Evolutionary conservation across 2,113 vertebrate species (phyloP), one percentile per base, ranked within the genome.

Genomic region (Nothocercus julius): DNA sequence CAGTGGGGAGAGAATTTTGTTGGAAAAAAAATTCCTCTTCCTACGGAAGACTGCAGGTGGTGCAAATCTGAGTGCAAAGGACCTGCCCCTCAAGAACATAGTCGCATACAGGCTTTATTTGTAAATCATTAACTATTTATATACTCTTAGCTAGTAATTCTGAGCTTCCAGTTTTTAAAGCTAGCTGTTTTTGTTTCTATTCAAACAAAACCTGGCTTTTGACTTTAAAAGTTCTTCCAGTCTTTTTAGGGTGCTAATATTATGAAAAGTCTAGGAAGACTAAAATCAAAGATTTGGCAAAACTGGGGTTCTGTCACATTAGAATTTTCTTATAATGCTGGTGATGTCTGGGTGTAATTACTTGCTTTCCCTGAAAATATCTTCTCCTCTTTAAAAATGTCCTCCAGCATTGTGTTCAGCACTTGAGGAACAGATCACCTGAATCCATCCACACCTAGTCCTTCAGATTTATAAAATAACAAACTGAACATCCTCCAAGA

Each of bases 1-100:
- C 0, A 2, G 7, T 5, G 4, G 30, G 18, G 19, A 63, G 42
- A 68, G 13, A 25, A 0, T 59, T 68, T 44, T 10, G 38, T 44
- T 77, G 42, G 47, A 68, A 59, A 15, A 15, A 58, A 58, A 58
- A 32, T 11, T 32, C 54, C 54, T 58, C 15, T 32, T 58, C 51
- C 30, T 3, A 58, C 24, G 72, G 21, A 13, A 87, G 21, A 62
- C 8, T 36, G 15, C 7, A 47, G 20, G 51, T 32, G 58, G 49
- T 66, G 12, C 17, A 70, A 53, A 8, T 21, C 4, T 38, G 53
- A n/a, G 6, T 5, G 8, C 12, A 63, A 76, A 88, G 63, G 18
- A n/a, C 18, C 24, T 64, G 13, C 45, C 9, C 32, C 19, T 38
- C 28, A 42, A n/a, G 2, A 62, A 49, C 11, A 27, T 2, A 72